Base-by-base conservation (phyloP, 2,113 vertebrate species). In the Esox niger region DNA sequence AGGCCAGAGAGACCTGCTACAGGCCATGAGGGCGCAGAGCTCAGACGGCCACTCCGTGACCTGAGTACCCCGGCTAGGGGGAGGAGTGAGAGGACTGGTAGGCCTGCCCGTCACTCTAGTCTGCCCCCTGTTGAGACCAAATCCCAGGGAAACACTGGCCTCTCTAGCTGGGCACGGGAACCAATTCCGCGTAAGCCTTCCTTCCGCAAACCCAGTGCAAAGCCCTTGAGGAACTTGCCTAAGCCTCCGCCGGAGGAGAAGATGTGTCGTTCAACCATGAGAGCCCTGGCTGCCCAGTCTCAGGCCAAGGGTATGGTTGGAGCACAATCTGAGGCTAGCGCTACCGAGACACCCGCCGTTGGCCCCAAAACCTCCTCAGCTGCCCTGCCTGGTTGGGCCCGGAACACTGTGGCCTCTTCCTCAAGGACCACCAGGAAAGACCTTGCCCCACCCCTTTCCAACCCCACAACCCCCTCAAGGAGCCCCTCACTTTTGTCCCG, bases 361-460 rank as follows among this genome's bases (percentile, higher is more conserved):
- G 70, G 9, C 60, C 68, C 86, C 35, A 94, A 88, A 55, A 75
- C 54, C 69, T 35, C 81, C 68, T 43, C 81, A 0, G 71, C 88
- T 0, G 9, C 76, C 0, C 11, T 94, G 59, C 97, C 97, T 9
- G 91, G 83, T 85, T 99, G 98, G 61, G 95, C 96, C 0, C 92
- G 96, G 20, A 97, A 93, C 84, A 99, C 97, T 0, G 90, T 98
- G n/a, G 91, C 97, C 32, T 99, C 93, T 4, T 89, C 94, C 3
- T 96, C 94, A 35, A 89, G 89, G 71, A 81, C 87, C 62, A 94
- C 87, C 62, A 94, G 88, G 71, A 91, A 92, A 2, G 96, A 96
- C 33, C 60, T 88, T 0, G 64, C 70, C 0, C 31, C 79, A 0
- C 26, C 79, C 0, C 75, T 66, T 0, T 83, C 93, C 3, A 88